phyloP scores from a whole-genome alignment of 2,113 vertebrate species.

The Guaruba guarouba region DNA sequence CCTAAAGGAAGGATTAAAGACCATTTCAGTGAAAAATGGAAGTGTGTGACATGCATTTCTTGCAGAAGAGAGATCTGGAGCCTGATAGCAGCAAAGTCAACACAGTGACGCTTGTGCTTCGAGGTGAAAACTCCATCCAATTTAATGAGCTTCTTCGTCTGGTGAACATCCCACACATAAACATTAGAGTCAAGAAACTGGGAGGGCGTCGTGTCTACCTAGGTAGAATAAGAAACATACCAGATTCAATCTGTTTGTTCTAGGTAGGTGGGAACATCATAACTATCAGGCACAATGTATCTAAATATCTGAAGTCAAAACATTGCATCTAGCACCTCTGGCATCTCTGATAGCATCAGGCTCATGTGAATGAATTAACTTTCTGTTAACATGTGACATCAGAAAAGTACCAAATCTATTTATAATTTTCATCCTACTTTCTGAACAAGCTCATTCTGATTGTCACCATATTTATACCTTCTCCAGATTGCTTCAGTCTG shows the following conservation, averaged over 20 bases:
- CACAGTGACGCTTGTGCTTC: constrained; percentile 76
- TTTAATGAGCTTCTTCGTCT: constrained; percentile 82
- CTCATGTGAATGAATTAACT: background rate
- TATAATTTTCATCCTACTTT: background rate
- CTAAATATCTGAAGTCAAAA: background rate
- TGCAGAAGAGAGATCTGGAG: constrained; percentile 84
- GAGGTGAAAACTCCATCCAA: constrained; percentile 76
- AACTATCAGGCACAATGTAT: background rate
- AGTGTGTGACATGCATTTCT: constrained; percentile 83
- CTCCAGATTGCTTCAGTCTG: background rate
- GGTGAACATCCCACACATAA: constrained; percentile 91
- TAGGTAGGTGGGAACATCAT: background rate
- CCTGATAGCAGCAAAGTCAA: constrained; percentile 84
- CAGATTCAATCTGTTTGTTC: background rate
- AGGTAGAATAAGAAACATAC: background rate
- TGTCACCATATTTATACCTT: background rate
- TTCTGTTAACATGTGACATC: background rate
- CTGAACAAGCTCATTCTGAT: background rate
- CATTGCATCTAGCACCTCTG: background rate
- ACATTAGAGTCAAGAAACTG: constrained; percentile 89
- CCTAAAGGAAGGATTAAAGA: constrained; percentile 85
- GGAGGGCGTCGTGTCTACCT: constrained; percentile 88
- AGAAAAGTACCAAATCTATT: background rate
- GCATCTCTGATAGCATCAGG: background rate
- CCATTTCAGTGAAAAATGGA: constrained; percentile 94